Evolutionary conservation across 2,888 invertebrate genomes (phyloP).

Genomic region (Eupithecia vulgata): DNA sequence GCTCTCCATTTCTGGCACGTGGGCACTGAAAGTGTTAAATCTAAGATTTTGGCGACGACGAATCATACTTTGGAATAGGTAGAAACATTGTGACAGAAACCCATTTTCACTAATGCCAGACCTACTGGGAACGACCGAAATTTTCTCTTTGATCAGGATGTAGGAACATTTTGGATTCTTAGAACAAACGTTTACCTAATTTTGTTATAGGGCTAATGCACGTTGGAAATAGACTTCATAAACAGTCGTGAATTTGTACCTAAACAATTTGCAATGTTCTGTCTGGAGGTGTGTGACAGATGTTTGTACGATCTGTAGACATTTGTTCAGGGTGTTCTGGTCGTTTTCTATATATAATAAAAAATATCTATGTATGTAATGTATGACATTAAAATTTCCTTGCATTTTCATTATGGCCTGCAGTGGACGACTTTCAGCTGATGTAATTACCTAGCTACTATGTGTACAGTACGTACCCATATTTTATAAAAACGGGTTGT

Average conservation of each 20-base stretch:
- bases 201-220: neutral
- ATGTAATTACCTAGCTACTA: neutral
- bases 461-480: too few relatives aligned
- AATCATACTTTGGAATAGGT: neutral
- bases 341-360: too few relatives aligned
- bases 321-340: too few relatives aligned
- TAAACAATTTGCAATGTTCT: neutral
- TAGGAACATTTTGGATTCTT: neutral
- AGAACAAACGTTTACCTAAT: slow-evolving; percentile 4
- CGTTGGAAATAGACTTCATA: neutral
- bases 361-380: too few relatives aligned
- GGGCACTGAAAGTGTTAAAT: neutral
- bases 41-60: neutral
- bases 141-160: neutral
- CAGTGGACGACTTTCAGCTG: neutral
- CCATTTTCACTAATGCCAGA: neutral
- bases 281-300: neutral
- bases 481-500: neutral
- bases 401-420: neutral
- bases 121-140: neutral
- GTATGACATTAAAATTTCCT: too few relatives aligned
- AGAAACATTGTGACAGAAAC: neutral
- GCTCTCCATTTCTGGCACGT: too few relatives aligned
- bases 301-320: too few relatives aligned
- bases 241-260: neutral